Conservation (phyloP, 2,888 invertebrate species). For the Galeopsomyia nigrocyanea region DNA sequence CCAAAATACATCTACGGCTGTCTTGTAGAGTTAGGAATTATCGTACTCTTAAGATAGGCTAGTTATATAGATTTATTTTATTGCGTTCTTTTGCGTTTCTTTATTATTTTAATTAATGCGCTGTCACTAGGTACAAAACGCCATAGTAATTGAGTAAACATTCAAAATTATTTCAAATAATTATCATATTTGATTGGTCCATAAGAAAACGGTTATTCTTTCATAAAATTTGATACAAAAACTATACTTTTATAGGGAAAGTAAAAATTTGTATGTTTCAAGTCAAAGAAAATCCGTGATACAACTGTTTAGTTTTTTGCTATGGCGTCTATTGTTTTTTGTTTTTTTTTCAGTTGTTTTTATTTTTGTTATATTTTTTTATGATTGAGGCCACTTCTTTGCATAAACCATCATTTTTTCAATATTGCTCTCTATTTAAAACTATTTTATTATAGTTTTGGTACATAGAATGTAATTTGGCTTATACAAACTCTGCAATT, state of each 20-base stretch:
- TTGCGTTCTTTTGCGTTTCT: slow-evolving; percentile 48
- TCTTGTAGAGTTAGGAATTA: slow-evolving; percentile 33
- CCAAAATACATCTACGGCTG: slow-evolving; percentile 29
- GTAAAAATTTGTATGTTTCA: not conserved
- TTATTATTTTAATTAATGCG: slow-evolving; percentile 28
- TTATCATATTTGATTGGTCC: not conserved
- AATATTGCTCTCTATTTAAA: slow-evolving; percentile 8
- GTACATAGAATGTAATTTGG: slow-evolving; percentile 23
- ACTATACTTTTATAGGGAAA: slow-evolving; percentile 1
- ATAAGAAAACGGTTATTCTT: too few relatives aligned
- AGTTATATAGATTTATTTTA: slow-evolving; percentile 26
- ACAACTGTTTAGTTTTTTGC: slow-evolving; percentile 27
- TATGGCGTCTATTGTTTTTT: slow-evolving; percentile 37
- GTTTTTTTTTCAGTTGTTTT: slow-evolving; percentile 33
- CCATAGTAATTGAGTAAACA: slow-evolving; percentile 26
- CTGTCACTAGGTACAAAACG: slow-evolving; percentile 40
- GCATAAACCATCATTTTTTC: slow-evolving; percentile 24
- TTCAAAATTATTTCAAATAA: slow-evolving; percentile 7
- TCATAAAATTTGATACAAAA: slow-evolving; percentile 1
- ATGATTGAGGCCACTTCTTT: slow-evolving; percentile 36
- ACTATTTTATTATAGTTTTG: slow-evolving; percentile 17
- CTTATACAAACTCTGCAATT: not conserved
- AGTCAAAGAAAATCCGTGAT: not conserved
- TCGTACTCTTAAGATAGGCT: slow-evolving; percentile 38
- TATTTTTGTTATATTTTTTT: slow-evolving; percentile 28